Base-by-base conservation (phyloP, 2,113 vertebrate genomes). In the Callorhinus ursinus region DNA sequence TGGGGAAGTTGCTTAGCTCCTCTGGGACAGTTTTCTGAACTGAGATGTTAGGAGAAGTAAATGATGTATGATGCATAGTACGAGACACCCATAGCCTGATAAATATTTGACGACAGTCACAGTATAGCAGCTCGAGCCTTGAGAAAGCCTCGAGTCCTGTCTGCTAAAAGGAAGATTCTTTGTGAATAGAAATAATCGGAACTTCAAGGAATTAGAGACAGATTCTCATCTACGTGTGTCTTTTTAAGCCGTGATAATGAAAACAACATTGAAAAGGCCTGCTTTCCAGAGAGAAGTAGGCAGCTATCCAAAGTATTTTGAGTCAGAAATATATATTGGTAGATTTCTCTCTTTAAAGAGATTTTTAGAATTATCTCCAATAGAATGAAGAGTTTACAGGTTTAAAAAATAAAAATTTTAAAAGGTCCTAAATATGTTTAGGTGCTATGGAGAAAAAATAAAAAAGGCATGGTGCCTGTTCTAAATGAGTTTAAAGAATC, bases 171-270 rank as follows among this genome's bases (percentile, higher is more conserved):
- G 63, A 95, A 93, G 13, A 42, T 61, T 95, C 51, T 71, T 77
- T 88, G 57, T 63, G 46, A 31, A 67, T 92, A 95, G 72, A 96
- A 93, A 67, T 92, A 67, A 67, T 39, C 61, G 26, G 51, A 80
- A 57, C 33, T 89, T 96, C 36, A 83, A 93, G 33, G 51, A 77
- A 22, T 89, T 97, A 91, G 88, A 97, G 24, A 81, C 42, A 84
- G 46, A 77, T 76, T 84, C 51, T 84, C 92, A 94, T 83, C 51
- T 92, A 89, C 57, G 57, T 69, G 61, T 93, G 86, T 55, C 61
- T 93, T 97, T 97, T 92, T 10, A 89, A 95, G 53, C 55, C 72
- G n/a, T 74, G 87, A 93, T 87, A 97, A 95, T 93, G 77, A 76
- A 97, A 97, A 88, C 63, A 92, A 2, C 67, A 80, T 53, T 74